Percentiles rank a stretch among this genome's conserved stretches.
Conservation (phyloP, 92 coral and sea anemone species). For the Phenganax marumi region DNA sequence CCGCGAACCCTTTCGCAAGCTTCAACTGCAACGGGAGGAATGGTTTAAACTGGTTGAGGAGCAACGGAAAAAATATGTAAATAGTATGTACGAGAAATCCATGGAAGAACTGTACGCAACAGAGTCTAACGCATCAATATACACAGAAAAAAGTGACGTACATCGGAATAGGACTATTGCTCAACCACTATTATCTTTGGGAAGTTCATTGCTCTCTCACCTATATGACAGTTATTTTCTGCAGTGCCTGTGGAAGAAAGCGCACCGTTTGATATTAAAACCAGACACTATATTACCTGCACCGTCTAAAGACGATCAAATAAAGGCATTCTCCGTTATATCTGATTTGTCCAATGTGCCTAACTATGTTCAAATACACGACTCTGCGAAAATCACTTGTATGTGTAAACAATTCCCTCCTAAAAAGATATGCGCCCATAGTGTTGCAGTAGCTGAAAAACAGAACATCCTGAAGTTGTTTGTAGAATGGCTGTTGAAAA, state of each 20-base stretch:
- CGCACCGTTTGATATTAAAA: slow-evolving; percentile 11
- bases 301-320: too few species aligned
- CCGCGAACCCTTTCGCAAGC: slow-evolving; percentile 20
- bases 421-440: slow-evolving; percentile 36
- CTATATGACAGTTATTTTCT: slow-evolving; percentile 20
- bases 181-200: neutral
- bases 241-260: slow-evolving; percentile 42
- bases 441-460: slow-evolving; percentile 28
- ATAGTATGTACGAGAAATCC: neutral
- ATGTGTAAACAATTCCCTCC: slow-evolving; percentile 18
- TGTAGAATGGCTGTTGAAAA: slow-evolving; percentile 1
- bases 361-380: slow-evolving; percentile 31
- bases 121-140: neutral
- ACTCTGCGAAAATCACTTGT: slow-evolving; percentile 1
- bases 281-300: slow-evolving; percentile 26
- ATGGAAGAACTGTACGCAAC: slow-evolving; percentile 42
- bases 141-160: neutral
- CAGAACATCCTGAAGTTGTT: neutral
- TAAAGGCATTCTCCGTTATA: slow-evolving; percentile 15
- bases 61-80: slow-evolving; percentile 11
- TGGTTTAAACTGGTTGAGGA: slow-evolving; percentile 17
- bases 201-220: slow-evolving; percentile 4
- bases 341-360: slow-evolving; percentile 16
- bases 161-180: neutral
- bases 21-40: slow-evolving; percentile 12